Base-by-base conservation (phyloP, 53 echinoderm and acorn worm genomes). In the Zoroaster sp. region DNA sequence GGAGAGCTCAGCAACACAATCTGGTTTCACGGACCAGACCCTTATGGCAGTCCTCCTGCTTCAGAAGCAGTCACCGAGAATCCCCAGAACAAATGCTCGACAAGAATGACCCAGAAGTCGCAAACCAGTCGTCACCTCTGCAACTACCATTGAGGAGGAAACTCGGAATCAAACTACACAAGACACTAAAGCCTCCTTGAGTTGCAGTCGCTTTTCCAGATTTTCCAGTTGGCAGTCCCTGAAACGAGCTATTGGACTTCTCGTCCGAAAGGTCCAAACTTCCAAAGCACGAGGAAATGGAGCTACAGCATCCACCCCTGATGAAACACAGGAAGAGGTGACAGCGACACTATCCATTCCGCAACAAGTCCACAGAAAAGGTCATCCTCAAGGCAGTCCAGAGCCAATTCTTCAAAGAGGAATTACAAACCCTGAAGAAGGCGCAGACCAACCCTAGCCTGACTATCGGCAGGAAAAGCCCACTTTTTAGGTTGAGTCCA, bases 211-310 rank as follows among this genome's bases (percentile, higher is more conserved):
- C 3, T 89, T 89, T 49, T 83, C 44, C 15, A 72, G 92, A 35
- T 89, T 92, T 36, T 89, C 89, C 2, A 73, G 54, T 12, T 89
- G 89, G 87, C 45, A 32, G 39, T 82, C 66, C 12, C 66, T 92
- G 0, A 73, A 72, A 72, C 72, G 76, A 75, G 88, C 88, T 3
- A 35, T 92, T 44, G 92, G 88, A 63, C 52, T 34, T 36, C 47
- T 92, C 1, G 65, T 75, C 46, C 31, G 15, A 38, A 91, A 37
- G 41, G 69, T 35, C 20, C 70, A 80, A 20, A 51, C 35, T 40
- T 70, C 76, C 23, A 87, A 85, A 35, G 63, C 87, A 34, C 9
- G 35, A 36, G 52, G 38, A 18, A 31, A 68, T 2, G 28, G 39
- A n/a, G 34, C 83, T 36, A 36, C 75, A 44, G 75, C 44, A 1